These are phyloP conservation scores for Caenorhabditis zanzibari DNA, from an alignment of 2,888 invertebrate genomes.

Conservation along the genomic window DNA sequence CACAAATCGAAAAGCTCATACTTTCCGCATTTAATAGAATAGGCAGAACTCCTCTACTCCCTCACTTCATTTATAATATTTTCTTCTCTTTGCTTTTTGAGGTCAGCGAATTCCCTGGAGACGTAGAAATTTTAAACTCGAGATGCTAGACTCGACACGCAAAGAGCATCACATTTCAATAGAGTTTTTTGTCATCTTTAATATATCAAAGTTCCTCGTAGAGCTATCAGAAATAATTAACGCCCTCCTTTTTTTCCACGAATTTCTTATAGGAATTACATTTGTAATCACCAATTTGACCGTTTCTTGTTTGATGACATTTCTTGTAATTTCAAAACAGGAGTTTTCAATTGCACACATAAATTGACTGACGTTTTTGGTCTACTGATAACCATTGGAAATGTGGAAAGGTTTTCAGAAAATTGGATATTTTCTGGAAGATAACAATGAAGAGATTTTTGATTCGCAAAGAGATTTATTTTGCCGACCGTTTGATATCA, in stretches of 20 bases:
- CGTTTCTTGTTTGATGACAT: slow-evolving; percentile 33
- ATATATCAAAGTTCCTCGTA: slow-evolving; percentile 40
- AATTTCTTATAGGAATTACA: slow-evolving; percentile 15
- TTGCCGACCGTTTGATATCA: no score
- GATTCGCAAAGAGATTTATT: neutral
- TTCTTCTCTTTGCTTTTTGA: neutral
- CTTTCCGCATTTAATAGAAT: no score
- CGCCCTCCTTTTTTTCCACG: slow-evolving; percentile 30
- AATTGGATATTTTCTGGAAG: neutral
- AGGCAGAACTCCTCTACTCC: neutral
- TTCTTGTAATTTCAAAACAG: slow-evolving; percentile 19
- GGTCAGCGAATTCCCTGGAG: slow-evolving; percentile 4
- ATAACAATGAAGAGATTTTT: no score
- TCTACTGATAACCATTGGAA: slow-evolving; percentile 26
- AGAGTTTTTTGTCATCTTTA: slow-evolving; percentile 30
- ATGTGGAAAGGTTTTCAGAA: slow-evolving; percentile 7
- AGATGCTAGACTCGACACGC: slow-evolving; percentile 3
- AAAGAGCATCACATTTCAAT: slow-evolving; percentile 38
- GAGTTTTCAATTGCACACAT: slow-evolving; percentile 23
- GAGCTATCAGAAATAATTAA: slow-evolving; percentile 12
- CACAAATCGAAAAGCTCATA: no score
- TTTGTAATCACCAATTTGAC: slow-evolving; percentile 12
- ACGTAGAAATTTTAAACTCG: slow-evolving; percentile 2
- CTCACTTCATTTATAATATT: slow-evolving; percentile 34
- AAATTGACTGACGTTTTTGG: slow-evolving; percentile 14